Conservation (phyloP, 2,113 vertebrate genomes). For the Pogonocichla stellata region DNA sequence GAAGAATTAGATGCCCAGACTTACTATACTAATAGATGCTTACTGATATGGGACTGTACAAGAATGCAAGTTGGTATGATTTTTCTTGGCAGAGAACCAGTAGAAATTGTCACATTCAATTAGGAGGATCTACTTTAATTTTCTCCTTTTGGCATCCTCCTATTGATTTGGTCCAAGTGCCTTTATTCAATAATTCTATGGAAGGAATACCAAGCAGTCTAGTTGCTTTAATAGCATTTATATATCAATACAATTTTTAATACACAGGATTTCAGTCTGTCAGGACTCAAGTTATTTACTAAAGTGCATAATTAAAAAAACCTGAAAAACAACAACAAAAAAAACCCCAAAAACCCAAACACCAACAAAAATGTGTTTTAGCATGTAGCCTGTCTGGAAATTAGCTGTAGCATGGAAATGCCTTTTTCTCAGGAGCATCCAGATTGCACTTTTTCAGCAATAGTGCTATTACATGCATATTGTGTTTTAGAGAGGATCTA, state of each 20-base stretch:
- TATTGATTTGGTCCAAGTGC: conserved; percentile 7
- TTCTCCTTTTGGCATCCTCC: background rate
- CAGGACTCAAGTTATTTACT: background rate
- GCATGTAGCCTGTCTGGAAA: background rate
- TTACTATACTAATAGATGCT: background rate
- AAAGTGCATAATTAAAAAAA: background rate
- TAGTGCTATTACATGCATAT: background rate
- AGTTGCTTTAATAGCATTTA: conserved; percentile 11
- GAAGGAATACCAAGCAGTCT: conserved; percentile 1
- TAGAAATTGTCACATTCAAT: conserved; percentile 25
- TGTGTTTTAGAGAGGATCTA: conserved; percentile 1
- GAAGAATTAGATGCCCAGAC: background rate
- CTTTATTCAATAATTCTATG: conserved; percentile 8
- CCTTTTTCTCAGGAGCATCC: background rate
- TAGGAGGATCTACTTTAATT: conserved; percentile 16
- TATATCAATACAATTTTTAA: background rate
- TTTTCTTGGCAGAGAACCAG: background rate
- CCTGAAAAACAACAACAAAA: background rate
- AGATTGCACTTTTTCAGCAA: conserved; percentile 5
- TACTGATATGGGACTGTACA: background rate
- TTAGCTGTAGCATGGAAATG: background rate
- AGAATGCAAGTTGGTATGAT: background rate
- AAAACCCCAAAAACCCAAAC: too few relatives aligned
- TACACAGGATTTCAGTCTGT: background rate
- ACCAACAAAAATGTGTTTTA: background rate